Evolutionary conservation across 2,797 vertebrate species (phyloP).

Genomic region (Phrynocephalus guinanensis): DNA sequence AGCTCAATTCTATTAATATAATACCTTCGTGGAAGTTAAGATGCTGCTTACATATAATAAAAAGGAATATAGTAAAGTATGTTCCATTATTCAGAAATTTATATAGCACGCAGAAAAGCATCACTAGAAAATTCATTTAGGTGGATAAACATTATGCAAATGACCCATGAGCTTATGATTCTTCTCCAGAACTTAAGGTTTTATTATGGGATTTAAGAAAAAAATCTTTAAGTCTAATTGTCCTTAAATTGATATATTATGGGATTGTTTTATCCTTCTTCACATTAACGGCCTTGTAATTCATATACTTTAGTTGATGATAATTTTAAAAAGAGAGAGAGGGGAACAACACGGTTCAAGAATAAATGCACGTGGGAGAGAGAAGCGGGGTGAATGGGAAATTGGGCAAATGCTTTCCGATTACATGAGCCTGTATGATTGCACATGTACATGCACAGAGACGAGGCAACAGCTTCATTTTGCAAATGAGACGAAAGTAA

Average conservation of each 20-base stretch:
- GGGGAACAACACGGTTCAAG: background rate
- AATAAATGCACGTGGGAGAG: too few relatives aligned
- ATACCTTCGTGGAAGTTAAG: background rate
- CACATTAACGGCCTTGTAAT: constrained; percentile 22
- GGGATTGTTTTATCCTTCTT: background rate
- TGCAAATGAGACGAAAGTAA: background rate
- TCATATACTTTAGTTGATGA: background rate
- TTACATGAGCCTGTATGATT: rapidly evolving
- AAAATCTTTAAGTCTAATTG: constrained; percentile 25
- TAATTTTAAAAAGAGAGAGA: background rate
- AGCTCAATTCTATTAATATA: background rate
- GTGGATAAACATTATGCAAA: constrained; percentile 35
- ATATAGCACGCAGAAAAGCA: background rate
- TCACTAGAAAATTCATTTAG: constrained; percentile 1
- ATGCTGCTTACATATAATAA: background rate
- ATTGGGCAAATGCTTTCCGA: background rate
- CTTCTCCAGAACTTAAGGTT: constrained; percentile 4
- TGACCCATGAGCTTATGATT: constrained; percentile 15
- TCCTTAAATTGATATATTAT: constrained; percentile 14
- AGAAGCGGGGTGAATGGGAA: background rate
- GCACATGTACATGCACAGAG: background rate
- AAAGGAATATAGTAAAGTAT: background rate
- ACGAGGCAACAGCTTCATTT: constrained; percentile 38
- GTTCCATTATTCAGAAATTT: background rate
- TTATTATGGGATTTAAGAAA: constrained; percentile 6